phyloP scores from a whole-genome alignment of 2,888 invertebrate species.

The Volucella zonaria region DNA sequence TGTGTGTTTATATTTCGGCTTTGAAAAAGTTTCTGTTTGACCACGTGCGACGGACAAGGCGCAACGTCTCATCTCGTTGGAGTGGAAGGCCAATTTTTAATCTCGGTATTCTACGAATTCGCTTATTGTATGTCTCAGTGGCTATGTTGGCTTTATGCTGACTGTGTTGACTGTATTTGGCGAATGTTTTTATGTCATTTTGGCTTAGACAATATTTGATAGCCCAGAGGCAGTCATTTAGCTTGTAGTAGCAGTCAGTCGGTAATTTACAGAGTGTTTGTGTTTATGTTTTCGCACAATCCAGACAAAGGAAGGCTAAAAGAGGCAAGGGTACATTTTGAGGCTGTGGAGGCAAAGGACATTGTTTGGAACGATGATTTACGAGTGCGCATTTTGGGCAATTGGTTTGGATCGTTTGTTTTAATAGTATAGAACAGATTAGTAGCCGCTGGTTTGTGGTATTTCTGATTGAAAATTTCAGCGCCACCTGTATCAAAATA shows the following conservation, averaged over 20 bases:
- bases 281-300: conserved; percentile 42
- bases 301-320: neutral
- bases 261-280: conserved; percentile 60
- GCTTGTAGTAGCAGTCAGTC: conserved; percentile 34
- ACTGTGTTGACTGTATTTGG: neutral
- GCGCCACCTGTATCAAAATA: too few species aligned
- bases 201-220: conserved; percentile 55
- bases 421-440: neutral
- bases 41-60: conserved; percentile 25
- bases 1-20: conserved; percentile 32
- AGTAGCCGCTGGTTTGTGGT: neutral
- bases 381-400: conserved; percentile 20
- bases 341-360: conserved; percentile 4
- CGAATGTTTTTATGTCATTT: conserved; percentile 55
- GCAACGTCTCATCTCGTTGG: conserved; percentile 41
- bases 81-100: conserved; percentile 60
- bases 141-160: neutral
- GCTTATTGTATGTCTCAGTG: conserved; percentile 23
- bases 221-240: conserved; percentile 57
- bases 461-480: neutral
- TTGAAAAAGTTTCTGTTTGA: conserved; percentile 41
- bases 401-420: conserved; percentile 6
- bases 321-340: neutral
- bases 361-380: conserved; percentile 52
- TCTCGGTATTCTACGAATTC: conserved; percentile 67